Conservation (phyloP, 30 jellyfish, hydroid and myxozoan genomes). For the Nemopilema nomurai region DNA sequence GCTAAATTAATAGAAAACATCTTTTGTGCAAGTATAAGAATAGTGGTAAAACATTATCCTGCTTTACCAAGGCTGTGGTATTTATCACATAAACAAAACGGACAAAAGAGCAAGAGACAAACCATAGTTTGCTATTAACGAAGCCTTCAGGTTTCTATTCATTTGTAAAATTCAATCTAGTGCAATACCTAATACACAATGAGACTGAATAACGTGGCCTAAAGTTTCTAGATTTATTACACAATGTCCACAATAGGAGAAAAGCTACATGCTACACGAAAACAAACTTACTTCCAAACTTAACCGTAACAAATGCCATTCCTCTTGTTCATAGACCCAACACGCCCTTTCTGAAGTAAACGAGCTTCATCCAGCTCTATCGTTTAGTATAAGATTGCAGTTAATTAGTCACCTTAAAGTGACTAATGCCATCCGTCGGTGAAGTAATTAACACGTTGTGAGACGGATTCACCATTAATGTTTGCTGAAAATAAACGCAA, state of each 20-base stretch:
- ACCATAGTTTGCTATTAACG: no score
- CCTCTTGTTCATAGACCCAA: background rate
- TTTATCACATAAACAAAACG: no score
- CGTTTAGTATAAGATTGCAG: background rate
- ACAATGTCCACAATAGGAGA: no score
- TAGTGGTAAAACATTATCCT: no score
- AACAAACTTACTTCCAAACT: conserved; percentile 30
- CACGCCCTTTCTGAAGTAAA: background rate
- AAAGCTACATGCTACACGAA: no score
- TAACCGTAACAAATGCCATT: conserved; percentile 62
- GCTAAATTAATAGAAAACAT: background rate
- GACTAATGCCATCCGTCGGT: background rate
- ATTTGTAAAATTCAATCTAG: no score
- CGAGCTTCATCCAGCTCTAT: background rate
- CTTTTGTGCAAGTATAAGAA: background rate
- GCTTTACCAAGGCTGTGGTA: background rate
- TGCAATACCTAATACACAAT: no score
- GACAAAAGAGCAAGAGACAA: no score
- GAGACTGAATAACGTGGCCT: no score
- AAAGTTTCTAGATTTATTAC: no score
- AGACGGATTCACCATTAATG: no score
- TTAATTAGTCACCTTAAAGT: background rate
- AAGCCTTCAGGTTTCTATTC: no score
- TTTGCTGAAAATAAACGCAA: background rate
- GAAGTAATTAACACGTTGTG: background rate